Evolutionary conservation across 2,888 invertebrate genomes (phyloP).

Genomic region (Allolobophora icterica): DNA sequence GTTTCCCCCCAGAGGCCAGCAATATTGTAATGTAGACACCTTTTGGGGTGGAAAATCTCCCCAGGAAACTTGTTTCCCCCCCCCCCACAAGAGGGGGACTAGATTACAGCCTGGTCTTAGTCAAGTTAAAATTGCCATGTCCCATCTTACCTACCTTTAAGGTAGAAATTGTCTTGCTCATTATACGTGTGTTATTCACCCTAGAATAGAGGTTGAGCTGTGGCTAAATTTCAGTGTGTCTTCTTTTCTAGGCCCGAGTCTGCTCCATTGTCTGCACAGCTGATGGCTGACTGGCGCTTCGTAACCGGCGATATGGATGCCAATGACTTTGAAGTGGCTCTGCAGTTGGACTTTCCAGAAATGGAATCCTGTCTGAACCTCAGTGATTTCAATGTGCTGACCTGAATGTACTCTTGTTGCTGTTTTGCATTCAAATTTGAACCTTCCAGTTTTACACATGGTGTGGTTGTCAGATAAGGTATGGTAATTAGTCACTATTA

Average conservation of each 20-base stretch:
- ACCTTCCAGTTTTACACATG: not conserved
- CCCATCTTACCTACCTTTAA: too few relatives aligned
- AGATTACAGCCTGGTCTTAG: too few relatives aligned
- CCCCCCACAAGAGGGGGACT: too few relatives aligned
- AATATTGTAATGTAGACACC: too few relatives aligned
- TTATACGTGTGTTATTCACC: too few relatives aligned
- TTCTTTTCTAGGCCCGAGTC: constrained; percentile 40
- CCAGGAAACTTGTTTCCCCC: too few relatives aligned
- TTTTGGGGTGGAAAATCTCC: too few relatives aligned
- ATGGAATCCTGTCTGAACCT: constrained; percentile 28
- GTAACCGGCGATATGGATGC: constrained; percentile 44
- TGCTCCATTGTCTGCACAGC: constrained; percentile 46
- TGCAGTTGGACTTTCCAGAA: constrained; percentile 11
- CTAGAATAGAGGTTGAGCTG: not conserved
- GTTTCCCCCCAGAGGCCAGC: too few relatives aligned
- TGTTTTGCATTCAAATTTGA: not conserved
- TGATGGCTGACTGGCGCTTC: constrained; percentile 47
- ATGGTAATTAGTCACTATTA: too few relatives aligned
- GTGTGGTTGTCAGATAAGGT: too few relatives aligned
- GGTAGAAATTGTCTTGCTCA: too few relatives aligned
- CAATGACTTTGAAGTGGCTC: constrained; percentile 35
- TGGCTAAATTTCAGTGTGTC: not conserved
- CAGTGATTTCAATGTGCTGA: not conserved
- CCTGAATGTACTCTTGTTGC: not conserved
- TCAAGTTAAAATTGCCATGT: too few relatives aligned